Conservation (phyloP, 2,888 invertebrate species). For the Acanthococcus lagerstroemiae region DNA sequence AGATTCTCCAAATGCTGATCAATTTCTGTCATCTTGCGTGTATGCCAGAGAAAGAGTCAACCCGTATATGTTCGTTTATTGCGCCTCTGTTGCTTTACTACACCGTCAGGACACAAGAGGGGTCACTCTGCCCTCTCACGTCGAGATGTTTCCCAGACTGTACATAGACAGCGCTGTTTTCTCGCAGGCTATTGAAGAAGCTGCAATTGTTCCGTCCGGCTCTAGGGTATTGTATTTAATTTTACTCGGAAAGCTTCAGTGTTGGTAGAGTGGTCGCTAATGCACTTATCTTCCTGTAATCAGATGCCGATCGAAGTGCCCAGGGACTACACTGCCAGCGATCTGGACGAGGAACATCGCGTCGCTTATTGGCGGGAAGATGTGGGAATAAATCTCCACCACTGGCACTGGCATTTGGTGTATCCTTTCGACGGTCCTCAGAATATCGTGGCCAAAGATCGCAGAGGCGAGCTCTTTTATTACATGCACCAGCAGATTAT, state of each 20-base stretch:
- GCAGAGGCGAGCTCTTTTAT: constrained; percentile 68
- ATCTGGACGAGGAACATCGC: constrained; percentile 65
- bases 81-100: constrained; percentile 62
- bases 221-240: constrained; percentile 48
- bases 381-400: constrained; percentile 73
- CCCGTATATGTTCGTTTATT: constrained; percentile 70
- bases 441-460: constrained; percentile 56
- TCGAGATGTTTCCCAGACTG: constrained; percentile 70
- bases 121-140: constrained; percentile 59
- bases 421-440: constrained; percentile 60
- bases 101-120: constrained; percentile 63
- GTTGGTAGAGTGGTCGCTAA: too few relatives aligned
- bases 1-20: constrained; percentile 51
- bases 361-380: constrained; percentile 78
- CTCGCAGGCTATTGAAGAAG: constrained; percentile 57
- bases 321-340: constrained; percentile 62
- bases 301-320: constrained; percentile 61
- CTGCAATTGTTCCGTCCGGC: constrained; percentile 51
- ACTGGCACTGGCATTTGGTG: constrained; percentile 87
- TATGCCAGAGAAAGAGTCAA: constrained; percentile 65
- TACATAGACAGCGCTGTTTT: constrained; percentile 62
- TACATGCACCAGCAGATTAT: constrained; percentile 68
- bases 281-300: constrained; percentile 18
- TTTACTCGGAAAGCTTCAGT: too few relatives aligned
- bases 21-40: constrained; percentile 59